phyloP scores from a whole-genome alignment of 2,888 invertebrate genomes.

The Drosophila atripex region DNA sequence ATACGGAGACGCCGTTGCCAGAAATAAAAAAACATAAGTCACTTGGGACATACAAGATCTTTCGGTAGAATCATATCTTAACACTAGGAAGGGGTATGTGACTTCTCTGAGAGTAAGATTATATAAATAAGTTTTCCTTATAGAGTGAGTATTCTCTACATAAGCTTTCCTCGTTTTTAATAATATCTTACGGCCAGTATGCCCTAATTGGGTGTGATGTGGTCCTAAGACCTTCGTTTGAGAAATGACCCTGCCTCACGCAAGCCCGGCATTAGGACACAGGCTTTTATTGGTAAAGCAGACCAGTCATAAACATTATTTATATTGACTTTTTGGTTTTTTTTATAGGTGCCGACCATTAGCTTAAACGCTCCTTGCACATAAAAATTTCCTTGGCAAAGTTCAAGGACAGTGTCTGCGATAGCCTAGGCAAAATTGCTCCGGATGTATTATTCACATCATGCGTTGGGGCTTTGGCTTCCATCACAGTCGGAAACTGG shows the following conservation, averaged over 20 bases:
- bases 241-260: slow-evolving; percentile 53
- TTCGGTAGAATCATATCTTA: slow-evolving; percentile 16
- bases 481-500: slow-evolving; percentile 29
- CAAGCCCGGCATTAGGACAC: slow-evolving; percentile 54
- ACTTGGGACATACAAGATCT: slow-evolving; percentile 27
- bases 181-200: slow-evolving; percentile 6
- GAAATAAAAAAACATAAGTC: slow-evolving; percentile 59
- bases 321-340: slow-evolving; percentile 56
- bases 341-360: slow-evolving; percentile 55
- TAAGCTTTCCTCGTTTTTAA: slow-evolving; percentile 17
- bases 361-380: slow-evolving; percentile 35
- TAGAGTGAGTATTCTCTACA: neutral
- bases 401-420: slow-evolving; percentile 54
- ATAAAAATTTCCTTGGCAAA: slow-evolving; percentile 37
- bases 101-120: neutral
- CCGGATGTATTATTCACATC: slow-evolving; percentile 46
- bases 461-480: slow-evolving; percentile 47
- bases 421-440: slow-evolving; percentile 33
- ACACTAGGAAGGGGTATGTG: neutral
- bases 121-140: neutral
- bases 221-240: slow-evolving; percentile 8
- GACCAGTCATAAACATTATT: slow-evolving; percentile 58
- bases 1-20: slow-evolving; percentile 33
- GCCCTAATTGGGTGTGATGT: slow-evolving; percentile 21
- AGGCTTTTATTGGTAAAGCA: slow-evolving; percentile 48